Base-by-base conservation (phyloP, 2,797 vertebrate species). In the Glyptemys insculpta region DNA sequence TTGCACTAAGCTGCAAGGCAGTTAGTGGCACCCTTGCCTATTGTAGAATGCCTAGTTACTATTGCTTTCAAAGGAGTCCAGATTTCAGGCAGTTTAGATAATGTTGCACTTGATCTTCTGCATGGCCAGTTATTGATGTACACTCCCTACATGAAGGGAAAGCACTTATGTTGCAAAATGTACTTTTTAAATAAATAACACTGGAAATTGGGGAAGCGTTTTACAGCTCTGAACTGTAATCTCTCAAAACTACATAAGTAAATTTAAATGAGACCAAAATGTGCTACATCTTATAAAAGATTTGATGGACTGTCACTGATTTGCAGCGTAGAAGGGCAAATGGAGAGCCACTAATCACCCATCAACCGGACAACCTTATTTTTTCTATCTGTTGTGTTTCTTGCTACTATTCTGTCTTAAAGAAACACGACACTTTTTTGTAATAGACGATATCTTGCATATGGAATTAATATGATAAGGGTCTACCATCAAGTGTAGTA, bases 201-300 rank as follows among this genome's bases (percentile, higher is more conserved):
- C 0, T 49, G 44, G 54, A 8, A 1, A 37, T 27, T 6, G 4
- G 4, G 49, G n/a, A 23, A 49, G 15, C 53, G 2, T 49, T 81
- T 49, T 44, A 8, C 23, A 10, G 12, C 5, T 49, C n/a, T 18
- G 25, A 31, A 12, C 41, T 89, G 54, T 72, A 47, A 27, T 5
- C 31, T 65, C 15, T 65, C 62, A 65, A n/a, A 65, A 65, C 31
- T 65, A n/a, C 15, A 16, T 31, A 34, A 34, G 34, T 65, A 59
- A 29, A 29, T 18, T 65, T n/a, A 65, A 65, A n/a, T 65, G 16
- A 62, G 31, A 34, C 7, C 34, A 65, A 29, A n/a, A 65, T 65
- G 31, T 65, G 47, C 47, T 54, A 27, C 59, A 82, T 62, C 29
- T 7, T 76, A 5, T 29, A 62, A 34, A 50, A 49, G 34, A 72